Evolutionary conservation across 2,797 vertebrate genomes (phyloP).

Genomic region (Labeo calbasu): DNA sequence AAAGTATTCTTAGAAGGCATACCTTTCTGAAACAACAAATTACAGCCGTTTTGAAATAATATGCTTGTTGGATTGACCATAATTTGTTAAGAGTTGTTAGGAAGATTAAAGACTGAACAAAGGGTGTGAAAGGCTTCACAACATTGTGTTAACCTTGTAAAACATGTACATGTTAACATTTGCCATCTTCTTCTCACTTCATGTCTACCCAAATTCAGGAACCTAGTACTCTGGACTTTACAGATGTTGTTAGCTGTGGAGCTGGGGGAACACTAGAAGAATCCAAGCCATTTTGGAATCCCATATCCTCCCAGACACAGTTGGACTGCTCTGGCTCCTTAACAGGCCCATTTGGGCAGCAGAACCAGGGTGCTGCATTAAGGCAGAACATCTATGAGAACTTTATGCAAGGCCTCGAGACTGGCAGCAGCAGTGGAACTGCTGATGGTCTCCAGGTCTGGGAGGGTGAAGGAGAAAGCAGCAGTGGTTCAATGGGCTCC

Average conservation of each 20-base stretch:
- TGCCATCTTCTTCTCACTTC: constrained; percentile 17
- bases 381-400: constrained; percentile 89
- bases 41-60: background rate
- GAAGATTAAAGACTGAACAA: background rate
- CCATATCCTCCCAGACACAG: constrained; percentile 67
- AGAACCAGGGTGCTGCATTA: constrained; percentile 57
- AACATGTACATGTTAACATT: constrained; percentile 24
- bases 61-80: background rate
- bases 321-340: constrained; percentile 74
- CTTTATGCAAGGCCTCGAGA: constrained; percentile 92
- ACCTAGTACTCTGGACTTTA: constrained; percentile 76
- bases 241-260: constrained; percentile 76
- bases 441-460: constrained; percentile 65
- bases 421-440: constrained; percentile 72
- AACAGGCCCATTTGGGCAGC: constrained; percentile 68
- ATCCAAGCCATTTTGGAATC: constrained; percentile 72
- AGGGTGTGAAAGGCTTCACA: constrained; percentile 1
- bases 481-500: constrained; percentile 82
- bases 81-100: background rate
- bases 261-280: constrained; percentile 71
- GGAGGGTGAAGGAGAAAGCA: constrained; percentile 75
- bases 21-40: background rate
- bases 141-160: constrained; percentile 23
- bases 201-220: constrained; percentile 74
- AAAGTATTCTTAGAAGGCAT: background rate